These are phyloP conservation scores for Peromyscus maniculatus DNA, from an alignment of 2,113 vertebrate genomes.

Conservation along the genomic window DNA sequence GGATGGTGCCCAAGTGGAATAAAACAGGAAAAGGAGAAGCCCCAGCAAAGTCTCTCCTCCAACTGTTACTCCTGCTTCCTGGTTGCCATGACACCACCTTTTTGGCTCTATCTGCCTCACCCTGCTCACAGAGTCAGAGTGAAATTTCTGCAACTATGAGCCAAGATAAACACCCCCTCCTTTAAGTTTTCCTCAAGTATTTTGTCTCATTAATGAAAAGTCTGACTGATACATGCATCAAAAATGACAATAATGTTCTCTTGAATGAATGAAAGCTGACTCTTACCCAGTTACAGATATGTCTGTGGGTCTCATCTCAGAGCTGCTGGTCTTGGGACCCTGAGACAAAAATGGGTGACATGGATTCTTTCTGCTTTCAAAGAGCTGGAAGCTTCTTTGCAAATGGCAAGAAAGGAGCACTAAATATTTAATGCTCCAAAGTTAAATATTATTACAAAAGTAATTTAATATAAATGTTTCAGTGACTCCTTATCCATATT, in stretches of 20 bases:
- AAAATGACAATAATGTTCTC: conserved; percentile 19
- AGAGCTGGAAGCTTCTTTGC: conserved; percentile 74
- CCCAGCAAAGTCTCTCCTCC: not conserved
- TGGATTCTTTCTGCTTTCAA: conserved; percentile 5
- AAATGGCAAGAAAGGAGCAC: conserved; percentile 73
- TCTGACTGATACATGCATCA: not conserved
- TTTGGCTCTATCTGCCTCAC: no score
- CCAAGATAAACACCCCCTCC: not conserved
- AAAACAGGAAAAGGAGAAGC: not conserved
- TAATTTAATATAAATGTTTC: conserved; percentile 91
- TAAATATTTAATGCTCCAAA: conserved; percentile 89
- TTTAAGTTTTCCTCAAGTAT: not conserved
- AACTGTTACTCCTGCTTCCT: not conserved
- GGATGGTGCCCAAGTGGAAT: not conserved
- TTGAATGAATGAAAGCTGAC: not conserved
- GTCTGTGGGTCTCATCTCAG: not conserved
- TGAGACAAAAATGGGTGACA: not conserved
- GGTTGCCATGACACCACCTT: not conserved
- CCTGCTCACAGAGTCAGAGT: not conserved
- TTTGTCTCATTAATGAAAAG: not conserved
- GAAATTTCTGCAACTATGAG: not conserved
- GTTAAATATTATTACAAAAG: conserved; percentile 90
- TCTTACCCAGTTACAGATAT: not conserved
- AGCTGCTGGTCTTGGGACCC: not conserved
- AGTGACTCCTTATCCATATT: conserved; percentile 88